phyloP scores from a whole-genome alignment of 2,888 invertebrate genomes.

The Embidobia sp. region DNA sequence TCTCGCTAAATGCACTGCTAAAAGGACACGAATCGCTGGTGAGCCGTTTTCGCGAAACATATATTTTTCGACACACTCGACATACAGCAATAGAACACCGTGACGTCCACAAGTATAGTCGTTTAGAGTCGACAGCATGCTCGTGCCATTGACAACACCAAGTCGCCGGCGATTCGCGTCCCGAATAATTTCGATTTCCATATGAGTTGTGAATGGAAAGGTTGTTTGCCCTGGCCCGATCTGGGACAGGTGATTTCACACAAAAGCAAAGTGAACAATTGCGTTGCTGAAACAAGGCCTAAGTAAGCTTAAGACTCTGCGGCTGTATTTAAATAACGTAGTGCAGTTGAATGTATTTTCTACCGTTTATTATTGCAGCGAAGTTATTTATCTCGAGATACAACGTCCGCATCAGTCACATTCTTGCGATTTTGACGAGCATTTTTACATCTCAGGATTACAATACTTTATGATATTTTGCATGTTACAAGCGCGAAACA shows the following conservation, averaged over 20 bases:
- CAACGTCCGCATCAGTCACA: conserved; percentile 57
- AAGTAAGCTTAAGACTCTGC: conserved; percentile 58
- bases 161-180: not conserved
- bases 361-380: conserved; percentile 55
- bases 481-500: no score
- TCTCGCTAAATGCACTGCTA: no score
- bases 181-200: conserved; percentile 4
- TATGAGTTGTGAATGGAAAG: conserved; percentile 22
- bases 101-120: conserved; percentile 9
- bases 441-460: conserved; percentile 65
- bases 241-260: not conserved
- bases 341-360: conserved; percentile 49
- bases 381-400: conserved; percentile 51
- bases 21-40: no score
- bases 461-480: conserved; percentile 60
- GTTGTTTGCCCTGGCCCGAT: conserved; percentile 8
- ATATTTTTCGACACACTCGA: no score
- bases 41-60: no score
- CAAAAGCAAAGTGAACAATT: conserved; percentile 13
- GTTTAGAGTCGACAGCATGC: conserved; percentile 2
- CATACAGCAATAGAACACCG: not conserved
- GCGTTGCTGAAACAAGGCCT: conserved; percentile 60
- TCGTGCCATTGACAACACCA: conserved; percentile 23
- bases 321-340: conserved; percentile 49
- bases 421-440: conserved; percentile 58